Evolutionary conservation across 2,113 vertebrate genomes (phyloP).

Genomic region (Dasyprocta punctata): DNA sequence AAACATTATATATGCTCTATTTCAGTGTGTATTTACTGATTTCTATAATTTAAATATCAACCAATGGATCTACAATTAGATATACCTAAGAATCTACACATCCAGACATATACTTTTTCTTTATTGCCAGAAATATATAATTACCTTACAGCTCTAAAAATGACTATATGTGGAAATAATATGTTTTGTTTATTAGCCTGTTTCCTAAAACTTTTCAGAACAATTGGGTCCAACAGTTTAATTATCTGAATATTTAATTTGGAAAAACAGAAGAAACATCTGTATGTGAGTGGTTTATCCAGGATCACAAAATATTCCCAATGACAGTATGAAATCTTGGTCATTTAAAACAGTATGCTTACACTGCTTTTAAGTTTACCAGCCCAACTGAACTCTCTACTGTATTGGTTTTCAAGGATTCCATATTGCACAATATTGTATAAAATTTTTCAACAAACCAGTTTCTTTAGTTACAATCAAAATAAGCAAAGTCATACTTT

Average conservation of each 20-base stretch:
- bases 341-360: background rate
- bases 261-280: background rate
- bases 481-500: background rate
- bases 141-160: background rate
- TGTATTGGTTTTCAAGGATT: background rate
- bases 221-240: background rate
- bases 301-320: background rate
- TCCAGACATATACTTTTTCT: background rate
- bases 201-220: background rate
- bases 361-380: background rate
- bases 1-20: background rate
- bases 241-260: slow-evolving; percentile 22
- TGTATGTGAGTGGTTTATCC: background rate
- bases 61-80: background rate
- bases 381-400: background rate
- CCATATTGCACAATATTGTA: background rate
- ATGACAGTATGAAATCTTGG: background rate
- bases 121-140: background rate
- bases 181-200: background rate
- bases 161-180: background rate
- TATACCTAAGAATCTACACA: background rate
- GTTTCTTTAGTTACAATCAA: background rate
- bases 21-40: background rate
- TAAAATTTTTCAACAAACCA: background rate
- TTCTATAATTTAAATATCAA: background rate